Evolutionary conservation across 1,140 invertebrate species (phyloP).

Genomic region (Cecropterus lyciades): DNA sequence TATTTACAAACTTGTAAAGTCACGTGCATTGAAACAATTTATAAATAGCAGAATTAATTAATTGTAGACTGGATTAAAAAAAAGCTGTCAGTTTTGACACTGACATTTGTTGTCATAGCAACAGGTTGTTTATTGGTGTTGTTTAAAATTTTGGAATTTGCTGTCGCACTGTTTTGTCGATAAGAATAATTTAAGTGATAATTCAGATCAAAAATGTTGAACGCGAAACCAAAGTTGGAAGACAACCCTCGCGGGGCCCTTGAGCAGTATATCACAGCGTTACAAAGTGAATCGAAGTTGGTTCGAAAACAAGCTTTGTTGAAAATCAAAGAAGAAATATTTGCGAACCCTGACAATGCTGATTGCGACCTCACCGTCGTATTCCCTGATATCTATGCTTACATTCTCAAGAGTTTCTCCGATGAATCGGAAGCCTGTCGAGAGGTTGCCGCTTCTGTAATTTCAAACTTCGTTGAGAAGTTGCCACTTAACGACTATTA

Average conservation of each 20-base stretch:
- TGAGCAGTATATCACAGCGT: conserved; percentile 61
- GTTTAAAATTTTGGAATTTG: conserved; percentile 21
- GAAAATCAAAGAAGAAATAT: conserved; percentile 73
- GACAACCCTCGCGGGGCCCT: conserved; percentile 60
- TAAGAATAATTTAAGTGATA: not conserved
- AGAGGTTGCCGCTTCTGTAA: conserved; percentile 64
- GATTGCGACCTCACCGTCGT: conserved; percentile 68
- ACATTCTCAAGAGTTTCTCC: conserved; percentile 75
- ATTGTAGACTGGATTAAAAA: no score
- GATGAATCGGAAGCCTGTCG: conserved; percentile 75
- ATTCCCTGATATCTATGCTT: conserved; percentile 75
- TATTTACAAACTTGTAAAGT: no score
- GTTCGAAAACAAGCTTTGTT: conserved; percentile 61
- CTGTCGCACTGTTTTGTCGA: conserved; percentile 42
- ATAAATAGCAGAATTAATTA: no score
- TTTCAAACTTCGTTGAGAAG: conserved; percentile 69
- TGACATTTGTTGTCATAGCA: conserved; percentile 49
- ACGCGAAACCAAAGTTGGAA: conserved; percentile 48
- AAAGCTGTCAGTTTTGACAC: not conserved
- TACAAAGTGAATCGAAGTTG: conserved; percentile 76
- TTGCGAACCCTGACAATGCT: conserved; percentile 58
- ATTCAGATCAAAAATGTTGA: conserved; percentile 47
- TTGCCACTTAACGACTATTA: conserved; percentile 86
- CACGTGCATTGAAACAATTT: no score
- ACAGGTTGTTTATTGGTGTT: conserved; percentile 45